Evolutionary conservation across 2,888 invertebrate species (phyloP), one percentile per base, ranked within the genome.

Genomic region (Hofmannophila pseudospretella): DNA sequence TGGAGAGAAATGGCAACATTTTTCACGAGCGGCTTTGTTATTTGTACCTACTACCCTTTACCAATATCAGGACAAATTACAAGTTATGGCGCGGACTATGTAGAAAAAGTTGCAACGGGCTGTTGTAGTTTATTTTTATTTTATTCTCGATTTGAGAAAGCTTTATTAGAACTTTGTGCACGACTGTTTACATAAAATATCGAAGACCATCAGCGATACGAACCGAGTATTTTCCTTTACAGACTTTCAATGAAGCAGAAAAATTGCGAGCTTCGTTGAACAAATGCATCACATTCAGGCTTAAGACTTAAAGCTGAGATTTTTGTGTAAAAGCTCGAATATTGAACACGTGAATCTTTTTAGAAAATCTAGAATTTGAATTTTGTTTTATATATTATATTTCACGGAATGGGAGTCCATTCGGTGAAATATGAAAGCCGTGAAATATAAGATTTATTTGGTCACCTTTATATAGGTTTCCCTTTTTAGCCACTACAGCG

Each of bases 1-100:
- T 58, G 51, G 47, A 67, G 66, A 72, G 58, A 74, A 70, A 73
- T 71, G 58, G 50, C 41, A 49, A 48, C 55, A 70, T 76, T 63
- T 68, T 61, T 72, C 66, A 51, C 41, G 45, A 47, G 48, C 9
- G 40, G 42, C 45, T 63, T 63, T 69, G 66, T 69, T 65, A 54
- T 61, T 58, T 14, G 32, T 13, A 23, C 38, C n/a, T n/a, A n/a
- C n/a, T n/a, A n/a, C n/a, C n/a, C n/a, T n/a, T n/a, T n/a, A 45
- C 47, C 56, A 51, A 58, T 54, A 50, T 51, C 45, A 51, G 47
- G 48, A 51, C 46, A 61, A 64, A 67, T 68, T 59, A 58, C 61
- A 66, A 64, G 49, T 57, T 56, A 51, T 53, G 45, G 49, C 46
- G 42, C 43, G 47, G 50, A 49, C 37, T 54, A 49, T 44, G 57